Base-by-base conservation (phyloP, 2,113 vertebrate species). In the Dryoscopus gambensis region DNA sequence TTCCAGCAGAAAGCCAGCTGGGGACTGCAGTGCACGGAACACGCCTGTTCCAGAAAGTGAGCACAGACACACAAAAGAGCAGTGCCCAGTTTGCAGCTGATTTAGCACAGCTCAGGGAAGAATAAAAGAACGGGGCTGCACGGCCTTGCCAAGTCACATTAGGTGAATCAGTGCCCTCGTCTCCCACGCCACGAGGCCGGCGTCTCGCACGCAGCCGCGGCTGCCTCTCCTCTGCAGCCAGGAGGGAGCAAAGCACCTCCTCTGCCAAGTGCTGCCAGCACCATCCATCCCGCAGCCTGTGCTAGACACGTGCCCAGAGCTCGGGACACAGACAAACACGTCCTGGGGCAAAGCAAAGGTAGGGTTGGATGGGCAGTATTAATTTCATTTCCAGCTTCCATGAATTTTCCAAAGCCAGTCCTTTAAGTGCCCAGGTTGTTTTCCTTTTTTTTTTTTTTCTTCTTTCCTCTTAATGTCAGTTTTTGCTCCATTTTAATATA, bases 1-100 rank as follows among this genome's bases (percentile, higher is more conserved):
- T 68, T 47, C 31, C 70, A 65, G 49, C 37, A 42, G 65, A 60
- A 89, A 64, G 35, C 28, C 14, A 84, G n/a, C 39, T 42, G 17
- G 79, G 71, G 28, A n/a, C 15, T 37, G 74, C 76, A 78, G 47
- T 1, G 20, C 73, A 79, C 2, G 1, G 53, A 22, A 39, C 57
- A 52, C 63, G 42, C 11, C 28, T 33, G 23, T 83, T 92, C 83
- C 79, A 95, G 88, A 95, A 75, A 74, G 70, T 9, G 49, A 68
- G 42, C 56, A 56, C 15, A 47, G 40, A 31, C 2, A 25, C 67
- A 82, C 74, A 90, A 74, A 73, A 91, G 69, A 90, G 75, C 52
- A 68, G 65, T 22, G 84, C 76, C 56, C 80, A 80, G 60, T 89
- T 82, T 92, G 94, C 90, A 95, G 92, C 65, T 95, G 92, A 96